Base-by-base conservation (phyloP, 2,113 vertebrate genomes). In the Pseudorectes ferrugineus region DNA sequence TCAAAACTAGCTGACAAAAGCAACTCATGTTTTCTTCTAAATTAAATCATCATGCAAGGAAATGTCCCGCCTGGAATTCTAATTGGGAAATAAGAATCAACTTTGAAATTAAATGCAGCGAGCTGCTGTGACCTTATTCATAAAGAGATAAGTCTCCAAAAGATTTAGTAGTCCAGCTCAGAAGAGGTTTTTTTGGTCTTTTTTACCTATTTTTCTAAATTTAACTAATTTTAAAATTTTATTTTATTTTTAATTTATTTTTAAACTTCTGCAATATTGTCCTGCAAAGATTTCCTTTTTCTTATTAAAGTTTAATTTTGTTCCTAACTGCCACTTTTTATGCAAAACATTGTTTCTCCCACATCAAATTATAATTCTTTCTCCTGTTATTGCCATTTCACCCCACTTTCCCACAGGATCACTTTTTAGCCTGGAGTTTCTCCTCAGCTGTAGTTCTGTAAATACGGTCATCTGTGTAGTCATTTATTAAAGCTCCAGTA, bases 161-260 rank as follows among this genome's bases (percentile, higher is more conserved):
- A 83, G 6, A 1, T 51, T 71, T 57, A n/a, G 21, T 18, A 8
- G 10, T 35, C 23, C 17, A 58, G 7, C 6, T 76, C n/a, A 76
- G 31, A 58, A 74, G 6, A 68, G 3, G 12, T 9, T 23, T 70
- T 22, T 21, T 31, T 15, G 1, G 1, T 1, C 11, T 36, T 68
- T 66, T 33, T 23, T 0, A 12, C 11, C 2, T n/a, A 36, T 31
- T 43, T 35, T 48, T 26, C 1, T 3, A 33, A 52, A 17, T 2
- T 13, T 24, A 10, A 55, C 28, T 12, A 10, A 4, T 42, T 65
- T 85, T n/a, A 0, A 25, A 16, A 16, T 25, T 49, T 49, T 7
- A 26, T 35, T 31, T 23, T 29, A 12, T 66, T 75, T 65, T 74
- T 11, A 57, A 48, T 49, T 49, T 19, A 14, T 67, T 58, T 51